Conservation (phyloP, 2,797 vertebrate species). For the Spatula versicolor region DNA sequence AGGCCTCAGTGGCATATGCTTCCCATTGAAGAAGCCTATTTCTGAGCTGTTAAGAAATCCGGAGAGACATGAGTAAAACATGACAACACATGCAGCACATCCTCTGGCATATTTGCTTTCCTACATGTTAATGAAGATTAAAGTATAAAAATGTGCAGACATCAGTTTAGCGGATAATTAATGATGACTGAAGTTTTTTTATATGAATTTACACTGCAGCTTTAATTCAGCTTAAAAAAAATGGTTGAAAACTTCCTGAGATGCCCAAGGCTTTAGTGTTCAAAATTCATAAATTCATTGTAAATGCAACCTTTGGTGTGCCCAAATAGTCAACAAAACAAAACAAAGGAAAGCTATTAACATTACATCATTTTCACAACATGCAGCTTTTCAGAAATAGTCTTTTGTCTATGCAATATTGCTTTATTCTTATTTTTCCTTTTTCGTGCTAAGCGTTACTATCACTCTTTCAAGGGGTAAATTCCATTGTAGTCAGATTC, state of each 20-base stretch:
- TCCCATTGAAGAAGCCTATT: slow-evolving; percentile 26
- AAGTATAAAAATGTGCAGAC: slow-evolving; percentile 65
- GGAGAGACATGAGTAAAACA: slow-evolving; percentile 29
- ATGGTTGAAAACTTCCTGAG: slow-evolving; percentile 29
- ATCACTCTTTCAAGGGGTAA: slow-evolving; percentile 5
- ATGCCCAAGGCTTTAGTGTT: neutral
- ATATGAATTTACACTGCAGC: slow-evolving; percentile 57
- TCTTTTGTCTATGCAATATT: neutral
- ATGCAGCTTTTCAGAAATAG: neutral
- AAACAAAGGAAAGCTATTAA: neutral
- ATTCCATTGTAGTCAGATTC: neutral
- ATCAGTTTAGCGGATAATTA: slow-evolving; percentile 69
- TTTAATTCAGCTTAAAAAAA: slow-evolving; percentile 47
- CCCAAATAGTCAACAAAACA: neutral
- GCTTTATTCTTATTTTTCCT: neutral
- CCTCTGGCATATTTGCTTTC: slow-evolving; percentile 52
- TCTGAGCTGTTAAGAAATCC: slow-evolving; percentile 34
- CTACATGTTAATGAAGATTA: slow-evolving; percentile 69
- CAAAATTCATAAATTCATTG: neutral
- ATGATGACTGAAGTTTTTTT: slow-evolving; percentile 66
- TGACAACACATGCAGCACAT: slow-evolving; percentile 49
- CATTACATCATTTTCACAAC: neutral
- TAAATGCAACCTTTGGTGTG: neutral
- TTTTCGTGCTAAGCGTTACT: neutral
- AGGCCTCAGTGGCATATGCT: slow-evolving; percentile 4